Evolutionary conservation across 2,888 invertebrate species (phyloP).

Genomic region (Gastrophysa polygoni): DNA sequence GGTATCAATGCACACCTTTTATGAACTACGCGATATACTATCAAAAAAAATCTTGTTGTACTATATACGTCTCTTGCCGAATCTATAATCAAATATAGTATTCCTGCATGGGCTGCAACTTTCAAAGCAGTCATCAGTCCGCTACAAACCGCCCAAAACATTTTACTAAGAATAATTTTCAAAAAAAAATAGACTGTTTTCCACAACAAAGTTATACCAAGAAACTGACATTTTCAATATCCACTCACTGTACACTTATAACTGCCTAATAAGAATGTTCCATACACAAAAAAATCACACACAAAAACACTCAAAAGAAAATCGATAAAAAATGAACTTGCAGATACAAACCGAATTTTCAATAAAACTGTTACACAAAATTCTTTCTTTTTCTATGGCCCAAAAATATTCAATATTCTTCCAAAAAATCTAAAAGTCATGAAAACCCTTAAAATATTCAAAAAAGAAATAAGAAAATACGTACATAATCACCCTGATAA

Average conservation of each 20-base stretch:
- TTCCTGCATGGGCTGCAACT: neutral
- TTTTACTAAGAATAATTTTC: neutral
- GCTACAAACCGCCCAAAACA: conserved; percentile 1
- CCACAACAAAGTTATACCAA: neutral
- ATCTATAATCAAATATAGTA: conserved; percentile 5
- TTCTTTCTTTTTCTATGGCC: conserved; percentile 5
- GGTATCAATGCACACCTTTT: neutral
- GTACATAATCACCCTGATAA: too few relatives aligned
- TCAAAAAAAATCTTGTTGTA: neutral
- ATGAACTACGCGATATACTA: neutral
- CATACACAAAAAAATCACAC: neutral
- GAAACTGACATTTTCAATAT: neutral
- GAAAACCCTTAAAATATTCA: too few relatives aligned
- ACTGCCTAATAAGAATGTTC: conserved; percentile 1
- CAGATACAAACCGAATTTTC: neutral
- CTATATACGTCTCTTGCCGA: conserved; percentile 1
- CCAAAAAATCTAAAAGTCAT: neutral
- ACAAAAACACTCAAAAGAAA: neutral
- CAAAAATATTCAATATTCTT: conserved; percentile 1
- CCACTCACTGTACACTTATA: neutral
- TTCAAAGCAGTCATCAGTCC: neutral
- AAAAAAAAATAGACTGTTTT: neutral
- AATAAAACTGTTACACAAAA: neutral
- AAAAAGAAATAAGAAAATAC: too few relatives aligned
- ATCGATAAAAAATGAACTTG: neutral